Conservation (phyloP, 2,113 vertebrate species). For the Willisornis vidua region DNA sequence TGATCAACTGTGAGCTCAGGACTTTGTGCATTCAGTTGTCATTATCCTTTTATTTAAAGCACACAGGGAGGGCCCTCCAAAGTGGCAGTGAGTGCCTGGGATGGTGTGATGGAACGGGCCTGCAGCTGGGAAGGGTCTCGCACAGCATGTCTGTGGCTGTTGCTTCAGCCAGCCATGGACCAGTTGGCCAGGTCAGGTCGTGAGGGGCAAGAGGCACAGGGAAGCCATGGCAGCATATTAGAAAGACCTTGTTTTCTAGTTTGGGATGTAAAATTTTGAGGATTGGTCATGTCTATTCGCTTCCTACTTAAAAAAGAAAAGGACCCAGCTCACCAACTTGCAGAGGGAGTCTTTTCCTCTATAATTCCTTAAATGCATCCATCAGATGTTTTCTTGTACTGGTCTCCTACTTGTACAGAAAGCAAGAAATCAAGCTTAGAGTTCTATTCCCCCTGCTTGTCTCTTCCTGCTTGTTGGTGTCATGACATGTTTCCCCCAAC, state of each 20-base stretch:
- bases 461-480: not conserved
- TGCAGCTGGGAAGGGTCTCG: not conserved
- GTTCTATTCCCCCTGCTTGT: not conserved
- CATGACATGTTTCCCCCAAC: not conserved
- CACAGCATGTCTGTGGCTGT: rapidly evolving
- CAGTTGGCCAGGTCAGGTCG: not conserved
- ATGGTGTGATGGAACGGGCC: rapidly evolving
- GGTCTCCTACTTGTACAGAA: not conserved
- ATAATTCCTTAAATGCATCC: not conserved
- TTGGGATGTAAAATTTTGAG: not conserved
- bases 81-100: not conserved
- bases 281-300: not conserved
- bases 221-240: not conserved
- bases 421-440: not conserved
- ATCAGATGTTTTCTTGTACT: not conserved
- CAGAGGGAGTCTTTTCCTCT: not conserved
- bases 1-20: not conserved
- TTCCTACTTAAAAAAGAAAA: not conserved
- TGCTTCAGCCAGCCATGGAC: rapidly evolving
- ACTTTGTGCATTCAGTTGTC: not conserved
- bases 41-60: not conserved
- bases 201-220: not conserved
- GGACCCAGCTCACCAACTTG: not conserved
- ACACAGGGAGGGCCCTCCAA: not conserved
- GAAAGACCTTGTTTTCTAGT: not conserved